These are phyloP conservation scores for Batillaria attramentaria DNA, from an alignment of 1,140 invertebrate genomes.

Conservation along the genomic window DNA sequence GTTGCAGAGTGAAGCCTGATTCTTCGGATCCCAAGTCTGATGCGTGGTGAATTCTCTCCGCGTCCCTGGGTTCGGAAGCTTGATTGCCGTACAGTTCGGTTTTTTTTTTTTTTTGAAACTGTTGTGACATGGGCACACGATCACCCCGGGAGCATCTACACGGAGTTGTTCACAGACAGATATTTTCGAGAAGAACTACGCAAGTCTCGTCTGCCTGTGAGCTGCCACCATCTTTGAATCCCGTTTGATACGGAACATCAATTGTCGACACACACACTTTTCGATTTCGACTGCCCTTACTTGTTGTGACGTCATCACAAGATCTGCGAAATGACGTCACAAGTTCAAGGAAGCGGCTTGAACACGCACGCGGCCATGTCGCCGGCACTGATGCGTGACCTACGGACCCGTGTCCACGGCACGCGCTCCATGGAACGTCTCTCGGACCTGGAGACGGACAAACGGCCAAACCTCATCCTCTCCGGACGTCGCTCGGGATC, in stretches of 20 bases:
- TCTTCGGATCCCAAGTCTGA: too few species aligned
- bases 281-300: background rate
- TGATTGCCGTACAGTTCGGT: too few species aligned
- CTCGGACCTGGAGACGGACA: constrained; percentile 12
- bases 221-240: background rate
- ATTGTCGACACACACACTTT: background rate
- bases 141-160: too few species aligned
- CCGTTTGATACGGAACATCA: background rate
- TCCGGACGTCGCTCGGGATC: background rate
- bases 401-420: constrained; percentile 4
- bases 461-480: constrained; percentile 23
- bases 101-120: too few species aligned
- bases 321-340: too few species aligned
- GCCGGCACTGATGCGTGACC: constrained; percentile 14
- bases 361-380: constrained; percentile 28
- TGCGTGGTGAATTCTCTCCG: too few species aligned
- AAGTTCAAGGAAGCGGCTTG: background rate
- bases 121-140: too few species aligned
- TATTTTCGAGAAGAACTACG: background rate
- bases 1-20: too few species aligned
- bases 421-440: constrained; percentile 8
- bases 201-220: background rate
- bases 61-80: too few species aligned
- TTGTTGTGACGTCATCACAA: background rate
- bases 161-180: background rate